These are phyloP conservation scores for Corydoras sp. DNA, from an alignment of 2,113 vertebrate genomes.

Conservation along the genomic window DNA sequence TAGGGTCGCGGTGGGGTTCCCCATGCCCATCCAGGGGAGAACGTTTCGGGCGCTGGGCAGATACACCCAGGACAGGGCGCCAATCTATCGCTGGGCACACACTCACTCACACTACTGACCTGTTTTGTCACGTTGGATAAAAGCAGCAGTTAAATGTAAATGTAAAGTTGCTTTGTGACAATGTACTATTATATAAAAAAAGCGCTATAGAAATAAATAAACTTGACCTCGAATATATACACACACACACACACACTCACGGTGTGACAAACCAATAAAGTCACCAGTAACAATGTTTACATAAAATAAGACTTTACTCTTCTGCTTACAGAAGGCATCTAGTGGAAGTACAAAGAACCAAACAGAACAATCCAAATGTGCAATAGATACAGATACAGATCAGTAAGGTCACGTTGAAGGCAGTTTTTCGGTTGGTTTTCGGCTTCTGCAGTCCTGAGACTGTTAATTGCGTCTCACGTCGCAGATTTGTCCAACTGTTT, in stretches of 20 bases:
- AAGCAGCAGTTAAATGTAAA: no score
- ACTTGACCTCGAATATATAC: background rate
- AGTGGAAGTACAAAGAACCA: conserved; percentile 34
- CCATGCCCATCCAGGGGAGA: no score
- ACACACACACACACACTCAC: background rate
- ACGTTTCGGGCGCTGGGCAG: no score
- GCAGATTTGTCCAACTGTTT: background rate
- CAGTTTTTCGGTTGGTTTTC: conserved; percentile 9
- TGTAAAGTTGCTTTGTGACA: no score
- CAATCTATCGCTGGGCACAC: no score
- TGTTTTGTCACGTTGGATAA: no score
- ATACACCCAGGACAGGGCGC: no score
- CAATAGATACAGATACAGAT: conserved; percentile 6
- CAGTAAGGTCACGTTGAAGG: conserved; percentile 18
- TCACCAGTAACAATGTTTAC: background rate
- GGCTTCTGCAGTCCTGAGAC: background rate
- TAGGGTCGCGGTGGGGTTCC: no score
- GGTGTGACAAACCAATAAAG: background rate
- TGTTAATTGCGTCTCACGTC: background rate
- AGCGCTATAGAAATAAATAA: no score
- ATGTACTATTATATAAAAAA: no score
- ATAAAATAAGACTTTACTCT: conserved; percentile 44
- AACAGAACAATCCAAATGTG: conserved; percentile 20
- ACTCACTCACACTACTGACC: no score
- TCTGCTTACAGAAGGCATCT: conserved; percentile 53